phyloP scores from a whole-genome alignment of 2,888 invertebrate genomes.

The Smittia sp. region DNA sequence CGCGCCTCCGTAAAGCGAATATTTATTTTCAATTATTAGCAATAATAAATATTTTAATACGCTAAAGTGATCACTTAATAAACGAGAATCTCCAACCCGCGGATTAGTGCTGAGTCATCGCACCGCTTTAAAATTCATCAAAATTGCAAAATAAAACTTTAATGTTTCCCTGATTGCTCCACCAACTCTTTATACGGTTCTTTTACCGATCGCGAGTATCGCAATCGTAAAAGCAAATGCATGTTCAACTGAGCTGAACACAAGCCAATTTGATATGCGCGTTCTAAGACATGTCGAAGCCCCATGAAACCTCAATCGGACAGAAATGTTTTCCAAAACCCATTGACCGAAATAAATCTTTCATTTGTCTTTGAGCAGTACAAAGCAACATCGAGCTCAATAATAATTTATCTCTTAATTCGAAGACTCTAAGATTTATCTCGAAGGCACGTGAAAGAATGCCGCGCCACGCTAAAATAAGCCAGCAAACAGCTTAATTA shows the following conservation, averaged over 20 bases:
- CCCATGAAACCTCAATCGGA: too few relatives aligned
- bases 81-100: not conserved
- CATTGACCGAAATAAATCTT: conserved; percentile 37
- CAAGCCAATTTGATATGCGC: not conserved
- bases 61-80: conserved; percentile 35
- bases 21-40: conserved; percentile 19
- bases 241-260: not conserved
- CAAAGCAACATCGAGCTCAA: not conserved
- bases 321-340: conserved; percentile 1
- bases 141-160: too few relatives aligned
- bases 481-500: conserved; percentile 34
- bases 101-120: not conserved
- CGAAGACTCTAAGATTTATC: conserved; percentile 10
- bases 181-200: too few relatives aligned
- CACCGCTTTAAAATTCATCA: too few relatives aligned
- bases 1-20: not conserved
- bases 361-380: not conserved
- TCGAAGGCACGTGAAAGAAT: conserved; percentile 25
- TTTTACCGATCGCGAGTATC: too few relatives aligned
- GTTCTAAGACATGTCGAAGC: not conserved
- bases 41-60: conserved; percentile 24
- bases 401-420: conserved; percentile 9
- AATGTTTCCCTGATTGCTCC: too few relatives aligned
- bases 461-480: not conserved
- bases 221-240: not conserved